Conservation (phyloP, 2,888 invertebrate species). For the Dasysyrphus albostriatus region DNA sequence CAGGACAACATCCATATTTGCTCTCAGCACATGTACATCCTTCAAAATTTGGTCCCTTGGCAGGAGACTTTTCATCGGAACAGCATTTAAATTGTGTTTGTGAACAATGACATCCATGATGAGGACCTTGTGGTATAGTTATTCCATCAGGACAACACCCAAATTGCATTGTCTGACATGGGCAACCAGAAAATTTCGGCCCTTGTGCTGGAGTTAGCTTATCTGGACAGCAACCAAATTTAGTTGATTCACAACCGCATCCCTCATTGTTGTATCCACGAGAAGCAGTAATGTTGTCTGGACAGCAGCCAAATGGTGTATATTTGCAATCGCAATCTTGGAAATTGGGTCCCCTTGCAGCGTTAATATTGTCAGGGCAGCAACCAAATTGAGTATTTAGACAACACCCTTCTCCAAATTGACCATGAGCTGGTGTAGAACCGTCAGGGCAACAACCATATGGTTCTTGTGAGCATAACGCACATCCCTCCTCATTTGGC, state of each 20-base stretch:
- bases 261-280: conserved; percentile 91
- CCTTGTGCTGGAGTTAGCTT: conserved; percentile 91
- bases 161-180: conserved; percentile 93
- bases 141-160: conserved; percentile 95
- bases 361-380: conserved; percentile 93
- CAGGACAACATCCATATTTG: conserved; percentile 93
- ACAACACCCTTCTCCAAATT: conserved; percentile 92
- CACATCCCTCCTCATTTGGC: conserved; percentile 90
- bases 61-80: conserved; percentile 91
- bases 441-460: conserved; percentile 96
- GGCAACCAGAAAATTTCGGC: conserved; percentile 91
- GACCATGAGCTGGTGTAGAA: conserved; percentile 93
- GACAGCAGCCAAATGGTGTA: conserved; percentile 93
- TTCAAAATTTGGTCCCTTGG: conserved; percentile 89
- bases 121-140: conserved; percentile 89
- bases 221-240: conserved; percentile 94
- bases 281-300: conserved; percentile 91
- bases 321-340: conserved; percentile 92
- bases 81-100: conserved; percentile 93
- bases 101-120: conserved; percentile 91
- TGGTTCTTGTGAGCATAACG: conserved; percentile 87
- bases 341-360: conserved; percentile 91
- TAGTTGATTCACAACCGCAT: conserved; percentile 91
- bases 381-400: conserved; percentile 91
- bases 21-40: conserved; percentile 93